These are phyloP conservation scores for Nesogale talazaci DNA, from an alignment of 2,113 vertebrate genomes.

Conservation along the genomic window DNA sequence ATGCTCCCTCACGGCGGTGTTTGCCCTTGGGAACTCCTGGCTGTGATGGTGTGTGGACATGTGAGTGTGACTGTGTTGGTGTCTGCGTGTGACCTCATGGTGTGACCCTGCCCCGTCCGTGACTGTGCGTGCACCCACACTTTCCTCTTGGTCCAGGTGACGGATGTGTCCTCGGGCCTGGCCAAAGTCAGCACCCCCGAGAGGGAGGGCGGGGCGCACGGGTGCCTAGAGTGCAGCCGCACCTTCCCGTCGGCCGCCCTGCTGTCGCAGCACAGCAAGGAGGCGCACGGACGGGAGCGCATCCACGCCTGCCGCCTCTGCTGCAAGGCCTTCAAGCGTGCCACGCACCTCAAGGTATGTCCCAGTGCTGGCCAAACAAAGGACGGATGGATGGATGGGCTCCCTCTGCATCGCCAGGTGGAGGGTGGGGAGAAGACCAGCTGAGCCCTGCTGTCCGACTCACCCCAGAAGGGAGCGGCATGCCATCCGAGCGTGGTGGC, in stretches of 20 bases:
- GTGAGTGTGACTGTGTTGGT: too few species aligned
- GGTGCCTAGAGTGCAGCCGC: slow-evolving; percentile 94
- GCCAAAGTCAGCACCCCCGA: slow-evolving; percentile 85
- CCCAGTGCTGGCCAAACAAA: too few species aligned
- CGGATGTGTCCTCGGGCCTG: slow-evolving; percentile 85
- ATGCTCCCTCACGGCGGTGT: too few species aligned
- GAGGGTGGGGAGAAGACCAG: too few species aligned
- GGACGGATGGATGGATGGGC: too few species aligned
- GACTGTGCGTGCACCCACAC: background rate
- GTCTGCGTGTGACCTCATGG: too few species aligned
- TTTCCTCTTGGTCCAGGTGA: slow-evolving; percentile 82
- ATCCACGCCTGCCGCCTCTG: slow-evolving; percentile 94
- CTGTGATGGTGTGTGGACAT: too few species aligned
- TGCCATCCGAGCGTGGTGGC: too few species aligned
- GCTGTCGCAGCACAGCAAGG: slow-evolving; percentile 91
- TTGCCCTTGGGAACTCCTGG: too few species aligned
- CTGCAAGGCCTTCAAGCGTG: slow-evolving; percentile 97
- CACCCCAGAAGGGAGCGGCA: too few species aligned
- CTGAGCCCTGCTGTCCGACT: too few species aligned
- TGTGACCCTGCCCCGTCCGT: background rate
- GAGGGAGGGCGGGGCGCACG: slow-evolving; percentile 87
- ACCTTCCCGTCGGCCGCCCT: slow-evolving; percentile 89
- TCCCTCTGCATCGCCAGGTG: too few species aligned
- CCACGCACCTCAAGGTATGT: slow-evolving; percentile 98
- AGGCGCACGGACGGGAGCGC: slow-evolving; percentile 92